phyloP scores from a whole-genome alignment of 2,797 vertebrate genomes.

The Gadopsis marmoratus region DNA sequence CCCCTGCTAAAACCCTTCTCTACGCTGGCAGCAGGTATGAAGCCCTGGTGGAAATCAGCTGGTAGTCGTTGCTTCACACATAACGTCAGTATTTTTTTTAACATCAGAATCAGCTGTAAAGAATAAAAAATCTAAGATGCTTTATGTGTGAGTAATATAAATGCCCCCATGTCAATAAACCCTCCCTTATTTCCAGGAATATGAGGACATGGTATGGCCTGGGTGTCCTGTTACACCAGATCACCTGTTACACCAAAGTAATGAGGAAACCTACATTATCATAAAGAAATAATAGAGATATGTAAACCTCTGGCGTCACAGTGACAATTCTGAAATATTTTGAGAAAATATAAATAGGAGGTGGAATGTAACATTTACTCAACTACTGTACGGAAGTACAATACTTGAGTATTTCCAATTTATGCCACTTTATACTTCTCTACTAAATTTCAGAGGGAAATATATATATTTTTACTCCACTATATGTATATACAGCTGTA shows the following conservation, averaged over 20 bases:
- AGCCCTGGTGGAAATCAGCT: too few species aligned
- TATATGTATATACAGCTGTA: not conserved
- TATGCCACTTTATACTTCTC: not conserved
- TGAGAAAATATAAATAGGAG: too few species aligned
- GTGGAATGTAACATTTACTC: not conserved
- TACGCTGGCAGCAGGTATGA: too few species aligned
- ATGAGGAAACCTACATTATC: too few species aligned
- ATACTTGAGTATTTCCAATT: not conserved
- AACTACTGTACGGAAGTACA: too few species aligned
- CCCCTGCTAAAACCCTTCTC: too few species aligned
- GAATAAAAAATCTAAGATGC: not conserved
- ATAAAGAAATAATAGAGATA: too few species aligned
- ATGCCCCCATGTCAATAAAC: not conserved
- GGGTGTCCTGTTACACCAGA: too few species aligned
- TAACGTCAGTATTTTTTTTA: not conserved
- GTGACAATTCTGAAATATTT: too few species aligned
- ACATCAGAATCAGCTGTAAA: not conserved
- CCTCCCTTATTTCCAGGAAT: not conserved
- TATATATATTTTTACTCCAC: not conserved
- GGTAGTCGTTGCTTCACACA: not conserved
- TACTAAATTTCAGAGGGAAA: not conserved
- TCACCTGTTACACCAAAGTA: too few species aligned
- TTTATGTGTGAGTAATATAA: not conserved
- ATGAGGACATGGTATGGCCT: not conserved
- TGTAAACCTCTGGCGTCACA: too few species aligned